phyloP scores from a whole-genome alignment of 2,888 invertebrate species.

The Drosophila borborema region DNA sequence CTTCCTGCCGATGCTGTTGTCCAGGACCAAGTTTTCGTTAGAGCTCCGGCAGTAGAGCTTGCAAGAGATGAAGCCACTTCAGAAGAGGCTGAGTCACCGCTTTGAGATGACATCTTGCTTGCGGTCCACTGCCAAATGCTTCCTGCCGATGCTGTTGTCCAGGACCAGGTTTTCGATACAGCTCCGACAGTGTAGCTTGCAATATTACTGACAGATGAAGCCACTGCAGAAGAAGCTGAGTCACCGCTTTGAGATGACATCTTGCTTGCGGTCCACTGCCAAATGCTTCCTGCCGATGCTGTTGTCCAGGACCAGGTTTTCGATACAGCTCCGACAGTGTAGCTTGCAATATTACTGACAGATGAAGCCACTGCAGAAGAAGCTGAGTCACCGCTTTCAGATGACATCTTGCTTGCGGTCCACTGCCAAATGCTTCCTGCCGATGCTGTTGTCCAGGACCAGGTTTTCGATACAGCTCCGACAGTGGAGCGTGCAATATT shows the following conservation, averaged over 20 bases:
- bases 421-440: constrained; percentile 1
- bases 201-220: neutral
- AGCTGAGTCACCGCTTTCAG: neutral
- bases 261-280: constrained; percentile 1
- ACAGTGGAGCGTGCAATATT: neutral
- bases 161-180: neutral
- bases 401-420: neutral
- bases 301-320: constrained; percentile 1
- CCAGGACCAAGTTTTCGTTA: neutral
- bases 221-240: neutral
- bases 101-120: constrained; percentile 5
- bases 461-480: neutral
- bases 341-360: neutral
- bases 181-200: neutral
- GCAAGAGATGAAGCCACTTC: neutral
- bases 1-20: neutral
- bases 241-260: constrained; percentile 1
- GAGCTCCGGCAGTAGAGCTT: neutral
- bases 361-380: neutral
- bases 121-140: constrained; percentile 1
- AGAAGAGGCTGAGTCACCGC: neutral
- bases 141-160: constrained; percentile 4
- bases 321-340: neutral
- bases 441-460: constrained; percentile 3
- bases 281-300: constrained; percentile 6